Percentiles rank a stretch among this genome's conserved stretches.
Conservation (phyloP, 2,797 vertebrate species). For the Decapterus maruadsi region DNA sequence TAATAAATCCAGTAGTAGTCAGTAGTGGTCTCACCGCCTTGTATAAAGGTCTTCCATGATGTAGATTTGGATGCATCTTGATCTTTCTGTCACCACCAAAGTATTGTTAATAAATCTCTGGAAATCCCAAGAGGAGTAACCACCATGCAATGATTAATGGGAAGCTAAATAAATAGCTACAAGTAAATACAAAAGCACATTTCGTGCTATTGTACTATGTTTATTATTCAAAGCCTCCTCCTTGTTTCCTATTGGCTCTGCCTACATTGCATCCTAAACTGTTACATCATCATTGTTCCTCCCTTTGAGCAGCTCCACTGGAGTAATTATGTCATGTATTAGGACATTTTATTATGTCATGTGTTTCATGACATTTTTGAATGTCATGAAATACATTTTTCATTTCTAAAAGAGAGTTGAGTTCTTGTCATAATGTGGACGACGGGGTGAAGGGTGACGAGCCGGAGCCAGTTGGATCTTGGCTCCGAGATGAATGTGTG, state of each 20-base stretch:
- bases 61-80: too few relatives aligned
- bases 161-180: too few relatives aligned
- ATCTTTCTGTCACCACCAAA: too few relatives aligned
- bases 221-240: too few relatives aligned
- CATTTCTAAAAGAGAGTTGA: conserved; percentile 6
- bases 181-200: too few relatives aligned
- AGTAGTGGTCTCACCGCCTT: too few relatives aligned
- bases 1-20: too few relatives aligned
- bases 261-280: not conserved
- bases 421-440: conserved; percentile 5
- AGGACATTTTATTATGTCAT: not conserved
- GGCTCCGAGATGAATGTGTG: conserved; percentile 49
- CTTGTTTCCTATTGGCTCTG: not conserved
- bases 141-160: too few relatives aligned
- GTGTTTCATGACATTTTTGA: not conserved
- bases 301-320: not conserved
- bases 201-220: too few relatives aligned
- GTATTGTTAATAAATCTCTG: too few relatives aligned
- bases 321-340: not conserved
- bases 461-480: conserved; percentile 26
- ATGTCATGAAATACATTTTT: not conserved
- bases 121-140: too few relatives aligned
- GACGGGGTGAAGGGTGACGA: conserved; percentile 23
- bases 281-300: not conserved
- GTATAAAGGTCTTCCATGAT: too few relatives aligned